These are phyloP conservation scores for Thalassarche chlororhynchos DNA, from an alignment of 2,113 vertebrate genomes.

Conservation along the genomic window DNA sequence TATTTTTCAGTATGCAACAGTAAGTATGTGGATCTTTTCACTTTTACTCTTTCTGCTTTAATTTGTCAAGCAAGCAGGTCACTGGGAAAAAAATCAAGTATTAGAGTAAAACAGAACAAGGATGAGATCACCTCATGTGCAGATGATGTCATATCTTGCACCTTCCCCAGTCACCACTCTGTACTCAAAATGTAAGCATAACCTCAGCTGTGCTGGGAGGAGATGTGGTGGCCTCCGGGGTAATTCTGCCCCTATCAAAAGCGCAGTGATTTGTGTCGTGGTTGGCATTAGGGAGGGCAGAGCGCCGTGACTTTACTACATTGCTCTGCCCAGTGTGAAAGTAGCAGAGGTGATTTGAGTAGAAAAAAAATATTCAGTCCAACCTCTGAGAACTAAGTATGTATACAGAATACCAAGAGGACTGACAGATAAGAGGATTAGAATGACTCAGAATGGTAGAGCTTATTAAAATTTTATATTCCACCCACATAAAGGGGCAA, in stretches of 20 bases:
- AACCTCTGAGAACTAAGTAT: not conserved
- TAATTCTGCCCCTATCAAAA: not conserved
- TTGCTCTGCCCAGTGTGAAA: not conserved
- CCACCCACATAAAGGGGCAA: not conserved
- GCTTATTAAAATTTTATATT: constrained; percentile 2
- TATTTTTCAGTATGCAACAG: not conserved
- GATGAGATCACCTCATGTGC: not conserved
- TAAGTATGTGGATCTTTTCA: not conserved
- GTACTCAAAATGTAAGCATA: not conserved
- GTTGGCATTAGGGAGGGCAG: not conserved
- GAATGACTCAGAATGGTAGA: not conserved
- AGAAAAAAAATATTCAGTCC: not conserved
- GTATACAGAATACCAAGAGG: not conserved
- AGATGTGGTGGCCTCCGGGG: not conserved
- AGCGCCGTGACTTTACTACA: not conserved
- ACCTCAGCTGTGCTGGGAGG: not conserved
- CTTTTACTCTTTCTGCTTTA: not conserved
- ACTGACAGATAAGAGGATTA: constrained; percentile 35
- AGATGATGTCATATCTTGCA: not conserved
- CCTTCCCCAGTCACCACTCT: not conserved
- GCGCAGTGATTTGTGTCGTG: fast-evolving
- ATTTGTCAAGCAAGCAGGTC: not conserved
- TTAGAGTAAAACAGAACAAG: not conserved
- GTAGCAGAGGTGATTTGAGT: not conserved
- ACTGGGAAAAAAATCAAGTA: not conserved